phyloP scores from a whole-genome alignment of 2,113 vertebrate genomes.

The Grallaria varia region DNA sequence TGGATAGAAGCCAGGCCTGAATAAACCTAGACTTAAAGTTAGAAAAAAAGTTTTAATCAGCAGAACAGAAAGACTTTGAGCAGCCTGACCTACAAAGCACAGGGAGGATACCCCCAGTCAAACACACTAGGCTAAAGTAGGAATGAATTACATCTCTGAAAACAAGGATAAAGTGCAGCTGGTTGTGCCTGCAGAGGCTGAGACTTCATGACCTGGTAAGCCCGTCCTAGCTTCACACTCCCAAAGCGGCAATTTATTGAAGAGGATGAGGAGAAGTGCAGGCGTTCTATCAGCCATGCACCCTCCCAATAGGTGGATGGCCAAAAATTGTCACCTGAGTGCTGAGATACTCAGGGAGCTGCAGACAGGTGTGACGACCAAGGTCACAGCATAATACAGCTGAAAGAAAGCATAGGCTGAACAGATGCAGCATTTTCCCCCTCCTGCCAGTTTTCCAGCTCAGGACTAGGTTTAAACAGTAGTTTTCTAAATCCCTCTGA shows the following conservation, averaged over 20 bases:
- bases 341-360: not conserved
- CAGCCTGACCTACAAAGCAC: not conserved
- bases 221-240: not conserved
- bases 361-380: not conserved
- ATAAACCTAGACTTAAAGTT: conserved; percentile 10
- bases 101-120: not conserved
- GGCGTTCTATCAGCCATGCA: not conserved
- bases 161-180: not conserved
- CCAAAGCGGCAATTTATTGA: not conserved
- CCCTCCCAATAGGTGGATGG: not conserved
- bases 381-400: not conserved
- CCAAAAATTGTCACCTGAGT: not conserved
- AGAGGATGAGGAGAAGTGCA: not conserved
- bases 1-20: conserved; percentile 22
- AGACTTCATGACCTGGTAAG: not conserved
- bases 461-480: not conserved
- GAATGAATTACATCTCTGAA: not conserved
- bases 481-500: not conserved
- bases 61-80: not conserved
- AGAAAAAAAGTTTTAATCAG: conserved; percentile 7
- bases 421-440: not conserved
- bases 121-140: not conserved
- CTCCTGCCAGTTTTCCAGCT: not conserved
- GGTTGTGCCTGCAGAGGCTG: fast-evolving
- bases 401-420: not conserved